Conservation (phyloP, 2,797 vertebrate genomes). For the Acanthopagrus latus region DNA sequence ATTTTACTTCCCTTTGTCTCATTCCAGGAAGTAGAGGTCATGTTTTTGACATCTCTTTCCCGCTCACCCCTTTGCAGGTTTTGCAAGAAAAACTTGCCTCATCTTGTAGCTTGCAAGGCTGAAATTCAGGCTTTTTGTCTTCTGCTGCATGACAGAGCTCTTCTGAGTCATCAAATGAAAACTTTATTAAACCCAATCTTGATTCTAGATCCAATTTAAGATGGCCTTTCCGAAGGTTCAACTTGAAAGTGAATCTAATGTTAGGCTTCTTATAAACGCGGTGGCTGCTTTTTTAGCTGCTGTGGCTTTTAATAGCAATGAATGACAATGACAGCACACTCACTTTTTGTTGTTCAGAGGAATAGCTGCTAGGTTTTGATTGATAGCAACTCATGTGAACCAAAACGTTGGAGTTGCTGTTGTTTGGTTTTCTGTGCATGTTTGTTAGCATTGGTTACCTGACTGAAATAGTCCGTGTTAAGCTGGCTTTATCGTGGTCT, state of each 20-base stretch:
- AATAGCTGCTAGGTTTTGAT: constrained; percentile 1
- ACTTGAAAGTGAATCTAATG: constrained; percentile 19
- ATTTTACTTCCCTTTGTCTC: constrained; percentile 47
- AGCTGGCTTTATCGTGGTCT: constrained; percentile 65
- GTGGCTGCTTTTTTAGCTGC: constrained; percentile 28
- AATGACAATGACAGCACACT: constrained; percentile 8
- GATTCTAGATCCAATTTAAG: constrained; percentile 1
- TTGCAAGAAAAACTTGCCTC: constrained; percentile 46
- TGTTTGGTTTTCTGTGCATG: constrained; percentile 42
- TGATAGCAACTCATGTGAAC: not conserved
- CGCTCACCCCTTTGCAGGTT: constrained; percentile 32
- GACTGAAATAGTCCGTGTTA: constrained; percentile 69
- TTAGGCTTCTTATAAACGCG: constrained; percentile 2
- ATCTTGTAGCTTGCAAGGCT: constrained; percentile 19
- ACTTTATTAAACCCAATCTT: not conserved
- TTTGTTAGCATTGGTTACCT: constrained; percentile 30
- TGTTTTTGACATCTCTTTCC: constrained; percentile 48
- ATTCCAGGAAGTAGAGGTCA: constrained; percentile 61
- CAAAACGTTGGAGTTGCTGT: constrained; percentile 15
- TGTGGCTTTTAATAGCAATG: constrained; percentile 9
- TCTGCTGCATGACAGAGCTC: constrained; percentile 10
- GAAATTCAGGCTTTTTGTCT: not conserved
- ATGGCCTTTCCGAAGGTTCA: not conserved
- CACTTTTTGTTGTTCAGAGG: not conserved
- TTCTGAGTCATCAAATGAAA: constrained; percentile 6